Evolutionary conservation across 2,888 invertebrate species (phyloP), one percentile per base, ranked within the genome.

Genomic region (Cremastinae sp.): DNA sequence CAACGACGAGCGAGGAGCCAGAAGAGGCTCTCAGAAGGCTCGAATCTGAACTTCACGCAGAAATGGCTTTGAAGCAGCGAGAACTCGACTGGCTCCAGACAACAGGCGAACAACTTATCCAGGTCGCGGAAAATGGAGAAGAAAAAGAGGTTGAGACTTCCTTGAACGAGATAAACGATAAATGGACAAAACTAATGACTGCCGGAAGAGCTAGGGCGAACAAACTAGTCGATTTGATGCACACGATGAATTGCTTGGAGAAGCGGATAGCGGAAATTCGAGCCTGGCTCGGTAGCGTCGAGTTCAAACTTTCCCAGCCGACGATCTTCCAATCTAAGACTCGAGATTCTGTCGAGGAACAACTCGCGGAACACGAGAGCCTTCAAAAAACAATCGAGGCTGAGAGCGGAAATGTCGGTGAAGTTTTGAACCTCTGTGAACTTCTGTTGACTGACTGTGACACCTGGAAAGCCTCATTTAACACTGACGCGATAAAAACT

Each of bases 401-500:
- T 14, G 94, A 96, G 84, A 95, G 95, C 85, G 93, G 93, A 56
- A 94, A 95, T 82, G 93, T 97, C 2, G 94, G 94, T 0, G 95
- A 96, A 85, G 93, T 96, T 0, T 89, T 96, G 1, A 96, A 95
- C 85, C 92, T 95, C 12, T 95, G 96, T 83, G 95, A 96, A 83
- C 91, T 95, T 53, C 90, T 96, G 1, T 90, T 96, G 53, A 94
- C 92, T 82, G 96, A 96, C 83, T 93, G 94, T 1, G 95, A 95
- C 80, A 91, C 93, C 0, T 93, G 93, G 89, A 94, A 94, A 83
- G 93, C 93, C 0, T 93, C 95, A 81, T 94, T 95, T 64, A 94
- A 95, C 78, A 93, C 94, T 0, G 93, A 94, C 41, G 93, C 93
- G 62, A 91, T 96, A 9, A 93, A 92, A 28, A 90, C 91, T 0